Conservation (phyloP, 92 coral and sea anemone species). For the Ricordea florida region DNA sequence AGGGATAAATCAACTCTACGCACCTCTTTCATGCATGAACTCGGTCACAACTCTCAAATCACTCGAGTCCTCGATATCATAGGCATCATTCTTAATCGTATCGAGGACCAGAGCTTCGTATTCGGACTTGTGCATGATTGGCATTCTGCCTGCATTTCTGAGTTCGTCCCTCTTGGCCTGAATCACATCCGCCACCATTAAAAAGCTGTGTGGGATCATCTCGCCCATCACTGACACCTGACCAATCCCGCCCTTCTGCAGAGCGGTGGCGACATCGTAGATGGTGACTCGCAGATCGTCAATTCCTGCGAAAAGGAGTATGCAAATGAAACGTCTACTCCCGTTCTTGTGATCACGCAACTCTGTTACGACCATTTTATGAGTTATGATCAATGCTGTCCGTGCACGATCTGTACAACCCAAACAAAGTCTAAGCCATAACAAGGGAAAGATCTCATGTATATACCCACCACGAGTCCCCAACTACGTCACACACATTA, state of each 20-base stretch:
- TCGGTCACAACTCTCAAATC: conserved; percentile 85
- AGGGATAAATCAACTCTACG: too few relatives aligned
- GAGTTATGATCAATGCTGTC: too few relatives aligned
- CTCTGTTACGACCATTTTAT: too few relatives aligned
- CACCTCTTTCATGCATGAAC: conserved; percentile 95
- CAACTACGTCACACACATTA: too few relatives aligned
- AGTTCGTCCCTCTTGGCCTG: conserved; percentile 67
- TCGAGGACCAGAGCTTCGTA: conserved; percentile 86
- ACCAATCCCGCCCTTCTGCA: conserved; percentile 58
- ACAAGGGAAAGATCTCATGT: too few relatives aligned
- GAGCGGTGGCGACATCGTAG: conserved; percentile 75
- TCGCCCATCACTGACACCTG: conserved; percentile 92
- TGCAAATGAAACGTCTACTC: too few relatives aligned
- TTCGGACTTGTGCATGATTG: conserved; percentile 85
- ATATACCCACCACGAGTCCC: too few relatives aligned
- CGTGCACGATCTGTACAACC: too few relatives aligned
- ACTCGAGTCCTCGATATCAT: conserved; percentile 80
- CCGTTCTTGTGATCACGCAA: too few relatives aligned
- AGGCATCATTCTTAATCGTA: conserved; percentile 60
- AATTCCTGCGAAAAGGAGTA: too few relatives aligned
- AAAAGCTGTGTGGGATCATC: conserved; percentile 85
- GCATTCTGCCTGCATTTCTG: conserved; percentile 43
- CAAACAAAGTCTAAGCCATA: too few relatives aligned
- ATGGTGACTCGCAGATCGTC: conserved; percentile 73
- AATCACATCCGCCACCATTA: conserved; percentile 66